Base-by-base conservation (phyloP, 2,888 invertebrate genomes). In the Scaptodrosophila latifasciaeformis region DNA sequence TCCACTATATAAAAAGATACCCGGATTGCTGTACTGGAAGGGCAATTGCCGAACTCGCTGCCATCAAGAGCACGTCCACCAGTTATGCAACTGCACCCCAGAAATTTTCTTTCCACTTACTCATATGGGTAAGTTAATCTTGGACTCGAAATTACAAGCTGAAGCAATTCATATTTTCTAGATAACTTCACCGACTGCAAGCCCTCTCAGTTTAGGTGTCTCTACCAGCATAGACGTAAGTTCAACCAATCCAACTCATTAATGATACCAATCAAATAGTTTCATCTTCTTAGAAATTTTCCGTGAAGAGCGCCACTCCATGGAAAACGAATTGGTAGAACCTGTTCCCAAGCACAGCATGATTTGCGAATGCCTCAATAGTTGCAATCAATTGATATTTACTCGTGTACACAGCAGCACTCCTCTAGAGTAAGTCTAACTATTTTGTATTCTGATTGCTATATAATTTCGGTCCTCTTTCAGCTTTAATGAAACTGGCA, bases 11-110 rank as follows among this genome's bases (percentile, higher is more conserved):
- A 83, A 74, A 39, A 84, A 81, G 18, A 61, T 86, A 13, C 81
- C 82, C 0, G 84, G 81, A 1, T 66, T 85, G 2, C 18, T 47
- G 1, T 86, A 86, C 54, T 81, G 83, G 72, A 69, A 74, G 2
- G 67, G 70, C 6, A 86, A 86, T 53, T 86, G 86, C 49, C 71
- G 80, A 10, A 67, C 74, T 12, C 76, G 79, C 47, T 86, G 86
- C 49, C 85, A 84, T 30, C 85, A 86, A 62, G 79, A 83, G 15
- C 71, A 85, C 52, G 59, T 79, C 3, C 24, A 82, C 1, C 50
- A 74, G 0, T 57, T 67, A 19, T 86, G 86, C 54, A 77, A 81
- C 3, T 86, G 86, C 47, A 83, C 81, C 1, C 62, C 85, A 2
- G 68, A 70, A 10, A 48, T 82, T 3, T 64, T 85, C 9, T 85